phyloP scores from a whole-genome alignment of 2,113 vertebrate species.

The Malaclemys terrapin region DNA sequence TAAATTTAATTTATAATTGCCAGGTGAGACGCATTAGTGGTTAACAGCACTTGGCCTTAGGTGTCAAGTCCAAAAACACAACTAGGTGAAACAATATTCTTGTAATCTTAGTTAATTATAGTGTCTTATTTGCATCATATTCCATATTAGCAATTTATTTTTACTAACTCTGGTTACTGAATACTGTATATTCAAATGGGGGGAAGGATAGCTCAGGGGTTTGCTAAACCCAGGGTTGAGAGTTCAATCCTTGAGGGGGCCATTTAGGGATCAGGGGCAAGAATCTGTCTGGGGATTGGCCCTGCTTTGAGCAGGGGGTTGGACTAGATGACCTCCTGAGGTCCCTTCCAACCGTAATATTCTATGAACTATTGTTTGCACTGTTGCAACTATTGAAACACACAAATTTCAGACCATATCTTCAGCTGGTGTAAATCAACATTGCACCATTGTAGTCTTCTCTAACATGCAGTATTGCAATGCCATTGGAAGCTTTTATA shows the following conservation, averaged over 20 bases:
- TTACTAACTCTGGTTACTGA: neutral
- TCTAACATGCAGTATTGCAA: neutral
- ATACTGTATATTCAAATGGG: neutral
- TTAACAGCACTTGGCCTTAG: neutral
- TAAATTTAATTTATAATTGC: neutral
- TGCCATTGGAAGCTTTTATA: neutral
- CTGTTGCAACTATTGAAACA: neutral
- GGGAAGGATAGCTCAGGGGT: no score
- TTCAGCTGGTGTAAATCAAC: neutral
- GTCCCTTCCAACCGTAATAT: no score
- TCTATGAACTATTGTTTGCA: neutral
- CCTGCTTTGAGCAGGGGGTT: no score
- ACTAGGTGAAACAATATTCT: accelerated
- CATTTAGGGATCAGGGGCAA: no score
- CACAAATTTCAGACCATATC: accelerated
- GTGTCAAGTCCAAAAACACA: neutral
- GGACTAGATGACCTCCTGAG: no score
- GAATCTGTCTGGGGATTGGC: no score
- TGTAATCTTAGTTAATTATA: neutral
- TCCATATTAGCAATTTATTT: neutral
- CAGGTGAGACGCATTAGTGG: accelerated
- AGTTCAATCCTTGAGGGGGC: no score
- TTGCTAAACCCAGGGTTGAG: no score
- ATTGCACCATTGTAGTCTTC: neutral
- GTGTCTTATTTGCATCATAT: neutral